Conservation (phyloP, 2,888 invertebrate genomes). For the Perizoma affinitatum region DNA sequence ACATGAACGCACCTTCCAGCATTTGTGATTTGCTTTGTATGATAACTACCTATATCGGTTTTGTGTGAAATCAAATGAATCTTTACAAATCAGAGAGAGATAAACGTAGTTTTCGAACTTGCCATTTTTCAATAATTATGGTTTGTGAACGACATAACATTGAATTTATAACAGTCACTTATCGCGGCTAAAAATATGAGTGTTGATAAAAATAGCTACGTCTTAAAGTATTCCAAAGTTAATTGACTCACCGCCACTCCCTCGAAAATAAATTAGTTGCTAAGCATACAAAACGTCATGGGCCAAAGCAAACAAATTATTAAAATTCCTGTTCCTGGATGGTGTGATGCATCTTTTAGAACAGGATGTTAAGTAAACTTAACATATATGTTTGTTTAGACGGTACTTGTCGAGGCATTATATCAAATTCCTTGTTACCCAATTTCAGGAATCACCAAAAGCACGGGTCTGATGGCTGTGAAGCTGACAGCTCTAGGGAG, state of each 20-base stretch:
- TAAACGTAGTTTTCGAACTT: too few species aligned
- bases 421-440: background rate
- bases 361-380: background rate
- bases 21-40: too few species aligned
- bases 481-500: constrained; percentile 98
- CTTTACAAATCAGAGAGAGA: too few species aligned
- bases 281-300: constrained; percentile 2
- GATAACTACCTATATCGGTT: too few species aligned
- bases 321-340: background rate
- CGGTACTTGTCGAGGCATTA: too few species aligned
- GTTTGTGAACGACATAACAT: too few species aligned
- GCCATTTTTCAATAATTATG: too few species aligned
- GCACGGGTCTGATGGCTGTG: constrained; percentile 98
- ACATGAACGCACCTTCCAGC: too few species aligned
- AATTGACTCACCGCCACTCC: constrained; percentile 7
- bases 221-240: background rate
- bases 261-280: constrained; percentile 4
- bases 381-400: background rate
- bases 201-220: constrained; percentile 2
- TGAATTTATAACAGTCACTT: too few species aligned
- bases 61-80: too few species aligned
- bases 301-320: constrained; percentile 9
- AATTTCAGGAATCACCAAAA: constrained; percentile 93
- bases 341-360: background rate
- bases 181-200: background rate